Evolutionary conservation across 1,140 invertebrate genomes (phyloP).

Genomic region (Riptortus pedestris): DNA sequence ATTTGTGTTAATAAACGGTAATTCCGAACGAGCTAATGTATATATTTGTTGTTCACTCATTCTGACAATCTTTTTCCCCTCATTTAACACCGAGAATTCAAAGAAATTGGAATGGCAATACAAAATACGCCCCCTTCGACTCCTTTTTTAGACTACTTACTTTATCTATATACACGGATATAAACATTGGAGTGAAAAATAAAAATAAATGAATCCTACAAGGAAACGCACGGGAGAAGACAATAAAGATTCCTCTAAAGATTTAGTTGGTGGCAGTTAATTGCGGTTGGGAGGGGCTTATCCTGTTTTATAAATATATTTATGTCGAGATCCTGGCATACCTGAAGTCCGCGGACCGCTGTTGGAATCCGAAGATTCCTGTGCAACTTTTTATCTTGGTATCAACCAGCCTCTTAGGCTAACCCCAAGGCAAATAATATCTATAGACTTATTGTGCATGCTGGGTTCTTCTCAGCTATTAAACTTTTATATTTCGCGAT

Average conservation of each 20-base stretch:
- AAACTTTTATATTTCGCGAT: too few species aligned
- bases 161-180: not conserved
- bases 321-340: not conserved
- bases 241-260: not conserved
- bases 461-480: too few species aligned
- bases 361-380: not conserved
- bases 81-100: too few species aligned
- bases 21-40: too few species aligned
- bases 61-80: too few species aligned
- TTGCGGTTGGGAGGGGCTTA: not conserved
- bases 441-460: too few species aligned
- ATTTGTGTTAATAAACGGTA: too few species aligned
- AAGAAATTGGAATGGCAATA: not conserved
- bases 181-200: not conserved
- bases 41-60: too few species aligned
- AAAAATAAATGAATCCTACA: not conserved
- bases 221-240: not conserved
- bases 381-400: too few species aligned
- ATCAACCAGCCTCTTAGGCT: too few species aligned
- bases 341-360: not conserved
- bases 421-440: too few species aligned
- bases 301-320: not conserved
- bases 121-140: not conserved
- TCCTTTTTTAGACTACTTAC: not conserved
- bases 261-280: not conserved